These are phyloP conservation scores for Dendropsophus ebraccatus DNA, from an alignment of 2,113 vertebrate genomes.

Conservation along the genomic window DNA sequence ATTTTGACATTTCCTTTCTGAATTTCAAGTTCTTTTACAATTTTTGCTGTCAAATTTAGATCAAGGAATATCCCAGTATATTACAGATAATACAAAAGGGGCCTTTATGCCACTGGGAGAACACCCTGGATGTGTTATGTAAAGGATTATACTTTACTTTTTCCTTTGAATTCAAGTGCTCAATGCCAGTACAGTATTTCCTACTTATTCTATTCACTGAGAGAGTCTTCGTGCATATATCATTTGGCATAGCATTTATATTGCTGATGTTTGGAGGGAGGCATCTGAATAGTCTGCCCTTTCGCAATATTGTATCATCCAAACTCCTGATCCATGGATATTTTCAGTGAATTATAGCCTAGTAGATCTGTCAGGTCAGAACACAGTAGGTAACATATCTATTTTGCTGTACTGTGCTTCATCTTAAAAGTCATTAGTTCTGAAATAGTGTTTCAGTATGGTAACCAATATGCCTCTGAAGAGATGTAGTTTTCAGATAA, in stretches of 20 bases:
- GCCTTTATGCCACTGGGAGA: too few relatives aligned
- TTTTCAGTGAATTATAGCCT: slow-evolving; percentile 7
- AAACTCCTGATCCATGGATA: background rate
- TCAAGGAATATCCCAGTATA: background rate
- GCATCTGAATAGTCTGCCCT: background rate
- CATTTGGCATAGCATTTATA: background rate
- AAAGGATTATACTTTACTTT: background rate
- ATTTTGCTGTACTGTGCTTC: background rate
- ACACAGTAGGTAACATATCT: background rate
- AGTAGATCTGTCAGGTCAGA: background rate
- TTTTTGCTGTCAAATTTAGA: background rate
- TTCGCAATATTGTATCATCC: background rate
- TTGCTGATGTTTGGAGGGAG: background rate
- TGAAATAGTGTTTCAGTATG: background rate
- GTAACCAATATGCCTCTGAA: background rate
- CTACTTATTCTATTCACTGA: background rate
- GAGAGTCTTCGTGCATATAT: background rate
- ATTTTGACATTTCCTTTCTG: background rate
- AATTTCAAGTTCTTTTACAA: background rate
- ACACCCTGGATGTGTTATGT: background rate
- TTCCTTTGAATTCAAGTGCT: background rate
- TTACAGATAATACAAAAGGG: background rate
- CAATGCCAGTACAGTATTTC: background rate
- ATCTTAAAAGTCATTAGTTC: slow-evolving; percentile 15
- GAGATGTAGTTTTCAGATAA: background rate